phyloP scores from a whole-genome alignment of 2,113 vertebrate genomes.

The Erinaceus europaeus region DNA sequence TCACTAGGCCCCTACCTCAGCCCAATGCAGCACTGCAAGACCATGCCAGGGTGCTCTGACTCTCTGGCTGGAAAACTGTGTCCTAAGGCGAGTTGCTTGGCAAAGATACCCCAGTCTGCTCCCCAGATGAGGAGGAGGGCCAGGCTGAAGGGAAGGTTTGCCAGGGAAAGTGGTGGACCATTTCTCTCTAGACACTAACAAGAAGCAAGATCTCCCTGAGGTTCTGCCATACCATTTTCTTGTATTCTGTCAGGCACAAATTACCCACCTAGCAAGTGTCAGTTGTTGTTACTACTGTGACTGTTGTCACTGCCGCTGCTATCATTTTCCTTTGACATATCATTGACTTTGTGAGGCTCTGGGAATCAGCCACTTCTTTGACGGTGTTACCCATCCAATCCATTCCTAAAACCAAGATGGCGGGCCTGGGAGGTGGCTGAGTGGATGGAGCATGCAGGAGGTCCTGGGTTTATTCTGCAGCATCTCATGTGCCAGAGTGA shows the following conservation, averaged over 20 bases:
- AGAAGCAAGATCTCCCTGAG: slow-evolving; percentile 12
- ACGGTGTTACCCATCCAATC: background rate
- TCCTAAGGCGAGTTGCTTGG: slow-evolving; percentile 24
- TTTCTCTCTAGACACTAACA: slow-evolving; percentile 38
- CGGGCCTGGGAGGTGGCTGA: background rate
- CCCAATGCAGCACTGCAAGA: background rate
- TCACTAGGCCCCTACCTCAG: background rate
- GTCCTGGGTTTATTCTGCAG: too few relatives aligned
- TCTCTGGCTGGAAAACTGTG: slow-evolving; percentile 32
- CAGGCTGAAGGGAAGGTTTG: background rate
- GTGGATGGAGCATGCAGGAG: too few relatives aligned
- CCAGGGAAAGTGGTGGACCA: slow-evolving; percentile 14
- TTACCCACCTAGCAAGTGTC: too few relatives aligned
- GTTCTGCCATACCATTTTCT: too few relatives aligned
- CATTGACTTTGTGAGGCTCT: slow-evolving; percentile 16
- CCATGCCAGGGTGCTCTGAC: background rate
- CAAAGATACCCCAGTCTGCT: background rate
- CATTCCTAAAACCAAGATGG: slow-evolving; percentile 2
- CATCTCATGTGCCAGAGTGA: too few relatives aligned
- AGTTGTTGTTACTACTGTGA: background rate
- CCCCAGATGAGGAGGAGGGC: background rate
- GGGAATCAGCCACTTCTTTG: background rate
- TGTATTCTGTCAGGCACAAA: too few relatives aligned
- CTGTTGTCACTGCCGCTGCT: background rate
- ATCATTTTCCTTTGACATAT: background rate